Evolutionary conservation across 1,140 invertebrate species (phyloP).

Genomic region (Halesus radiatus): DNA sequence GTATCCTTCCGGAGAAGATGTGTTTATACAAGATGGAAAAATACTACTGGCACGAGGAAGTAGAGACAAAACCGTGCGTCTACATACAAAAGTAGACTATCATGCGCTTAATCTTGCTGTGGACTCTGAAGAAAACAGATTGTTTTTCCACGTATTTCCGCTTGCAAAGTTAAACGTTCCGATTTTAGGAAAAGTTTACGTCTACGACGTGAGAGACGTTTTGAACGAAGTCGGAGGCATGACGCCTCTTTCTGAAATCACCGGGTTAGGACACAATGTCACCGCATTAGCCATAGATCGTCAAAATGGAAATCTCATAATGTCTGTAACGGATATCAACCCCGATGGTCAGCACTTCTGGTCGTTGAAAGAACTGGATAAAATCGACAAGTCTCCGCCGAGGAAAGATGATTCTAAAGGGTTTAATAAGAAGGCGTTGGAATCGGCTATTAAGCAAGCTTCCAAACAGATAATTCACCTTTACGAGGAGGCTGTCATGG

Average conservation of each 20-base stretch:
- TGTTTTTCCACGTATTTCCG: neutral
- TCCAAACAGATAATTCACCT: constrained; percentile 6
- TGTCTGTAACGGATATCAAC: neutral
- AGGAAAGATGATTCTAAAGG: neutral
- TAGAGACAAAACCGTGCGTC: neutral
- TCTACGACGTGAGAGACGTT: neutral
- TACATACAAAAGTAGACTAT: neutral
- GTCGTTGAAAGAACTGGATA: constrained; percentile 14
- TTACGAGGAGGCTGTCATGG: constrained; percentile 25
- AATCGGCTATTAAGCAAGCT: neutral
- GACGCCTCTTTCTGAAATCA: neutral
- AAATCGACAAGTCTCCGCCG: constrained; percentile 12
- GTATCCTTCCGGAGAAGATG: constrained; percentile 13
- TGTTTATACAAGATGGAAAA: neutral
- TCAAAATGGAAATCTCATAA: neutral
- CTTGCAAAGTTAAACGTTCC: neutral
- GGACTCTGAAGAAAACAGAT: neutral
- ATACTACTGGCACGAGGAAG: neutral
- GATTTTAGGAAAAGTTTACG: constrained; percentile 9
- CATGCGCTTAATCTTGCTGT: neutral
- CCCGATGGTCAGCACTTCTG: neutral
- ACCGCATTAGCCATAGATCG: neutral
- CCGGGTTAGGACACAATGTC: constrained; percentile 20
- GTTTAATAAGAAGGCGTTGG: constrained; percentile 6
- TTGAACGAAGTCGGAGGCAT: constrained; percentile 2